Conservation (phyloP, 2,113 vertebrate genomes). For the Pygoscelis antarcticus region DNA sequence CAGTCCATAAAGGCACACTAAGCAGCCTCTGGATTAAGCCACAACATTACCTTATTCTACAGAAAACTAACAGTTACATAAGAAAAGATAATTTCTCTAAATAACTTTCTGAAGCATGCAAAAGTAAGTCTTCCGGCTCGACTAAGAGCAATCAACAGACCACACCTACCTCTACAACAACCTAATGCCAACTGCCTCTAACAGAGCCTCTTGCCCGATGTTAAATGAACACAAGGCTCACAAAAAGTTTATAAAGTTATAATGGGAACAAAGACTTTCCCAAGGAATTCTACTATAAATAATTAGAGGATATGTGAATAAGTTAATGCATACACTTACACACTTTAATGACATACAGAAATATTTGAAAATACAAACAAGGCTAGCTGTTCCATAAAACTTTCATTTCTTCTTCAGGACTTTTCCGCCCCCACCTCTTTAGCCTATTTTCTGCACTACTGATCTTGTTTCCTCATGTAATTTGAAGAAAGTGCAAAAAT, state of each 20-base stretch:
- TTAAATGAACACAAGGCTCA: background rate
- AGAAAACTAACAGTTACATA: background rate
- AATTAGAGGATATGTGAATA: background rate
- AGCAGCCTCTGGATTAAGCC: background rate
- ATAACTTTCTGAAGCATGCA: background rate
- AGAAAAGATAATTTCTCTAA: background rate
- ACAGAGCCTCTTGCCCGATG: background rate
- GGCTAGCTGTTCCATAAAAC: background rate
- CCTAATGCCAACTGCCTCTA: accelerated
- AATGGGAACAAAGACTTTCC: too few species aligned
- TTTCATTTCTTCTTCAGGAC: background rate
- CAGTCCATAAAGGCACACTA: background rate
- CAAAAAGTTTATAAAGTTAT: background rate
- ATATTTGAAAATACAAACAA: background rate
- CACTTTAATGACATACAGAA: background rate
- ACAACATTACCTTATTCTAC: background rate
- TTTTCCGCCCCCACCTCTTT: background rate
- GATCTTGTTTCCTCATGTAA: background rate
- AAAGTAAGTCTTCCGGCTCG: background rate
- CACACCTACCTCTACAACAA: background rate
- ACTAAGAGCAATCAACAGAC: background rate
- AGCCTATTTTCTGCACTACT: background rate
- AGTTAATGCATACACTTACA: background rate
- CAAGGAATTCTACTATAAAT: background rate
- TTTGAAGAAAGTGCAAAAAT: background rate